Evolutionary conservation across 2,113 vertebrate species (phyloP), one percentile per base, ranked within the genome.

Genomic region (Campylomormyrus numenius): DNA sequence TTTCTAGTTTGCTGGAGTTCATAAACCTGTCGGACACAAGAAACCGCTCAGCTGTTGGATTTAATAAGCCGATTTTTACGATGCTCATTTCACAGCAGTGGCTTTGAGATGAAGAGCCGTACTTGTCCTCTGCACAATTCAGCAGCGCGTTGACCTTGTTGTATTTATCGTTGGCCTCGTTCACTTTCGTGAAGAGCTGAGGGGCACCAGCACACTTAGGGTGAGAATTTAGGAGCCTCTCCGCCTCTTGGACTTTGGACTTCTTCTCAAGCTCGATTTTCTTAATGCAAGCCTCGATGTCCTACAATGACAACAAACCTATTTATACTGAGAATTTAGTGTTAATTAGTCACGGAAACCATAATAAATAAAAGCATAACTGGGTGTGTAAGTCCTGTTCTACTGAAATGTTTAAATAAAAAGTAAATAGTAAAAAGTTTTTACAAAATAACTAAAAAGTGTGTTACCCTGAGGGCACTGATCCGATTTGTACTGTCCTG

Each of bases 401-500:
- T 52, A 31, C 9, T 17, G n/a, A 49, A 2, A 88, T n/a, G 45
- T 46, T 66, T 35, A 48, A 62, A 45, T 66, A 46, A 62, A 80
- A 80, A 85, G 21, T 49, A 27, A n/a, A 46, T 48, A 7, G 49
- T 13, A 48, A n/a, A n/a, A 66, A 9, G n/a, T 66, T 13, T 66
- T 31, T 27, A n/a, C 2, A 27, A 42, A 83, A 39, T 86, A 49
- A 49, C 50, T 24, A 88, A 49, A 21, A 85, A 31, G 77, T 35
- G 56, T 9, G n/a, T 88, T 92, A 98, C 98, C 96, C 94, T 97
- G 45, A 99, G 95, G 11, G 97, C 97, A 92, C 98, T 97, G 91
- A 97, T 94, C 42, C 98, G 96, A 90, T 99, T 97, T 0, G 95
- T 92, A 3, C 97, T 97, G 95, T 99, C 98, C 93, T 99, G 98